Evolutionary conservation across 2,113 vertebrate genomes (phyloP).

Genomic region (Serinus canaria): DNA sequence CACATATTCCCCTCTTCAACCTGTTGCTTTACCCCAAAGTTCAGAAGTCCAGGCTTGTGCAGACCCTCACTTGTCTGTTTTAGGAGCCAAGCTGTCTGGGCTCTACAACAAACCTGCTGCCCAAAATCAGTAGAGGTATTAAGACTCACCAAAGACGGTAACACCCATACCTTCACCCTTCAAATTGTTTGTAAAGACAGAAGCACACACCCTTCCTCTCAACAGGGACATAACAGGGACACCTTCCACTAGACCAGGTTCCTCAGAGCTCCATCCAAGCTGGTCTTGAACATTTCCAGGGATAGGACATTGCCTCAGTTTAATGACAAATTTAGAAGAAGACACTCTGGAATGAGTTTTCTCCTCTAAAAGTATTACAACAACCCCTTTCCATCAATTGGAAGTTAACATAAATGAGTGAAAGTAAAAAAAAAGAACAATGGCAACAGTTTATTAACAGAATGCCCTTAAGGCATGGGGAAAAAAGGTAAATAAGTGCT

Average conservation of each 20-base stretch:
- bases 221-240: no score
- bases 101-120: not conserved
- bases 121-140: accelerated
- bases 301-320: not conserved
- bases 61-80: not conserved
- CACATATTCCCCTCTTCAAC: not conserved
- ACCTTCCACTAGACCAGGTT: not conserved
- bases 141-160: not conserved
- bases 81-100: not conserved
- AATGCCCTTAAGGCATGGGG: accelerated
- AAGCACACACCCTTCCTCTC: not conserved
- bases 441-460: not conserved
- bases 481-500: not conserved
- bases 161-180: not conserved
- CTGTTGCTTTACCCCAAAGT: not conserved
- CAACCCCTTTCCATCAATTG: not conserved
- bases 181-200: not conserved
- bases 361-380: not conserved
- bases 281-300: not conserved
- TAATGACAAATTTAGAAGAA: not conserved
- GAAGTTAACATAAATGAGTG: not conserved
- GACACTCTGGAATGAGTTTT: not conserved
- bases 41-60: not conserved
- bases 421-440: not conserved
- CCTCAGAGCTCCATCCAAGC: not conserved